phyloP scores from a whole-genome alignment of 1,140 invertebrate genomes.

The Platyura marginata region DNA sequence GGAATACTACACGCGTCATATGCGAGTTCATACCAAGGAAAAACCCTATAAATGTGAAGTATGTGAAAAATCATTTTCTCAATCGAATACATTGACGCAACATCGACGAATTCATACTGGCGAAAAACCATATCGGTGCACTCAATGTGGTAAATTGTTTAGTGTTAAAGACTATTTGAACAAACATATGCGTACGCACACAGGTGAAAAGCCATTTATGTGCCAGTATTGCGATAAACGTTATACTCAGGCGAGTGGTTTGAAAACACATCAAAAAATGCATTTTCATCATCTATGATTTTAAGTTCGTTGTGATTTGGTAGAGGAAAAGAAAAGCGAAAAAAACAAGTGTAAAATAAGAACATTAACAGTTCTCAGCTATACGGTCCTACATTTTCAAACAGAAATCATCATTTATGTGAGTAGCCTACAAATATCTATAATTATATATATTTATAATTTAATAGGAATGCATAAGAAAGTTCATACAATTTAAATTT shows the following conservation, averaged over 20 bases:
- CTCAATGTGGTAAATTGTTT: background rate
- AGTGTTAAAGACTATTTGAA: background rate
- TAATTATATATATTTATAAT: too few relatives aligned
- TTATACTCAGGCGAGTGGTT: background rate
- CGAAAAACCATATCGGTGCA: background rate
- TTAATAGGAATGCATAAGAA: too few relatives aligned
- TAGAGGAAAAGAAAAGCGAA: too few relatives aligned
- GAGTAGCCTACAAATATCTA: too few relatives aligned
- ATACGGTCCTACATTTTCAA: too few relatives aligned
- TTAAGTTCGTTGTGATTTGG: too few relatives aligned
- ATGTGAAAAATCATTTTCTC: background rate
- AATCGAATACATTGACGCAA: background rate
- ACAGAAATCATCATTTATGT: too few relatives aligned
- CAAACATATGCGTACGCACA: background rate
- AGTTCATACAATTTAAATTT: too few relatives aligned
- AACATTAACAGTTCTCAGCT: too few relatives aligned
- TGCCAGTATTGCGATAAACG: background rate
- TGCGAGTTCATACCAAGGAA: background rate
- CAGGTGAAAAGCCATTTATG: background rate
- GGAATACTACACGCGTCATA: background rate
- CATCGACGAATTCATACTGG: background rate
- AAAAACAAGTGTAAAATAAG: too few relatives aligned
- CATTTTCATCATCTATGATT: background rate
- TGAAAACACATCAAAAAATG: background rate
- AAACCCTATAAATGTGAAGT: background rate